Evolutionary conservation across 2,113 vertebrate genomes (phyloP), one percentile per base, ranked within the genome.

Genomic region (Ibidorhyncha struthersii): DNA sequence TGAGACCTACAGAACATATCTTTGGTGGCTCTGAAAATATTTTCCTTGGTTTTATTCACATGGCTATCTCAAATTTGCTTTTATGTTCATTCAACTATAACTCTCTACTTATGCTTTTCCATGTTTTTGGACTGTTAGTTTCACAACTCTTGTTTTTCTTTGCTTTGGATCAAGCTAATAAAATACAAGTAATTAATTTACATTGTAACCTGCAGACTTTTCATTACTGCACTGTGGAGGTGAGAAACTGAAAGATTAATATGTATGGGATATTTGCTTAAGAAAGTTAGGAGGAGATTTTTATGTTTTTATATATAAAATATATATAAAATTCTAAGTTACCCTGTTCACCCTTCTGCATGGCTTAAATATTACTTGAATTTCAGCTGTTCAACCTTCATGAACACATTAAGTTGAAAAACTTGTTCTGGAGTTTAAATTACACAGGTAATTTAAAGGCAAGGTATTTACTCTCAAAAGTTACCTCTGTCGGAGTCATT

Each of bases 241-340:
- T 97, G 86, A 97, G 95, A 97, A 98, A 97, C 88, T 45, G 82
- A 94, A 73, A 84, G 18, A 85, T 95, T 98, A 80, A 76, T 32
- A 78, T 93, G 20, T 86, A 82, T 63, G 40, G 38, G 41, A 76
- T 88, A 67, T 94, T 91, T 96, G 41, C 55, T 79, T 93, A 91
- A 93, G 38, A 89, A 90, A 97, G 71, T 67, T 59, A 92, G 85
- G 69, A 89, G 34, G 56, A 56, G 23, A 23, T 76, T 67, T 72
- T 85, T 36, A 32, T 67, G 4, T 2, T 87, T 91, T 66, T 38
- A 14, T 61, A 16, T 36, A 21, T 66, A 18, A 85, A 69, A 43
- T 52, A 76, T 82, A 62, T 15, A 86, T 62, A 63, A n/a, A 82
- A 93, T 96, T 94, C 20, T n/a, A 90, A 71, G 36, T 77, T 69